Conservation (phyloP, 2,113 vertebrate species). For the Sylvietta virens region DNA sequence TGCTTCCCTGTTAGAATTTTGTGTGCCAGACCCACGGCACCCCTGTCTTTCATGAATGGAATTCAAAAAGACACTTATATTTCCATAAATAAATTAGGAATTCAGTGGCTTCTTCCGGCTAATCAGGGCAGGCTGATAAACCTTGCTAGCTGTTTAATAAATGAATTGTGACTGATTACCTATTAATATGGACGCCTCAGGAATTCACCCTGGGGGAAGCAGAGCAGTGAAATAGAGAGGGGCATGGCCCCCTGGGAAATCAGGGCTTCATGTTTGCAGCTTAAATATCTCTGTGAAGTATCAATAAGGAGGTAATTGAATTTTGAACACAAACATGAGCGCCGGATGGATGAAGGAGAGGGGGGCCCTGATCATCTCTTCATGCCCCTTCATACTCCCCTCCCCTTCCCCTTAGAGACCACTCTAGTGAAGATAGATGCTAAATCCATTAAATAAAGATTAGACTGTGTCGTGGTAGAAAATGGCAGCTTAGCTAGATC, state of each 20-base stretch:
- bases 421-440: conserved; percentile 93
- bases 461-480: conserved; percentile 87
- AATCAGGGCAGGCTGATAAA: conserved; percentile 96
- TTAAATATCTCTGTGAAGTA: conserved; percentile 99
- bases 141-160: conserved; percentile 99
- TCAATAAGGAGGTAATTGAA: conserved; percentile 99
- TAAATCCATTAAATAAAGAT: conserved; percentile 99
- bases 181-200: conserved; percentile 99
- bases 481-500: conserved; percentile 85
- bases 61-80: conserved; percentile 95
- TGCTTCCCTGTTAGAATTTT: conserved; percentile 66
- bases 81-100: conserved; percentile 99
- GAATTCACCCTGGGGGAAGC: conserved; percentile 88
- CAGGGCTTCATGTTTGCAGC: conserved; percentile 99
- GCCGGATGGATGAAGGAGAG: conserved; percentile 85
- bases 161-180: conserved; percentile 99
- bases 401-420: conserved; percentile 81
- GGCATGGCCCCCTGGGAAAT: conserved; percentile 98
- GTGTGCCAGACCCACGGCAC: conserved; percentile 16
- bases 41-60: conserved; percentile 72
- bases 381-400: conserved; percentile 78
- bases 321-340: conserved; percentile 99
- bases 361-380: conserved; percentile 81
- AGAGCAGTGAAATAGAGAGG: conserved; percentile 99
- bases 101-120: conserved; percentile 97